These are phyloP conservation scores for Hypsibius dujardini DNA, from an alignment of 1,140 invertebrate genomes.

Conservation along the genomic window DNA sequence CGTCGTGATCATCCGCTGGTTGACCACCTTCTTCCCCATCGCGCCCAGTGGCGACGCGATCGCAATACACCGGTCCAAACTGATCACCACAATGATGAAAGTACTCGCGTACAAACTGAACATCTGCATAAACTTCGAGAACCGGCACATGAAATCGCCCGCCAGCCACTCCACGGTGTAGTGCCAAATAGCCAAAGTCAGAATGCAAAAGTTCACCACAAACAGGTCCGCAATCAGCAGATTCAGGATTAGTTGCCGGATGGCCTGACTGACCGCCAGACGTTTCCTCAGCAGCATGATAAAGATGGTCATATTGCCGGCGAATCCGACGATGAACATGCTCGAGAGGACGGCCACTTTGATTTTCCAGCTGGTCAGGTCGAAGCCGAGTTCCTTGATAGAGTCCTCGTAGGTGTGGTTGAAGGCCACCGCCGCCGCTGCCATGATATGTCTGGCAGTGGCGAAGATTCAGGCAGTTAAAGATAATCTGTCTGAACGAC, in stretches of 20 bases:
- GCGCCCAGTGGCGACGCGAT: constrained; percentile 60
- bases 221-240: not conserved
- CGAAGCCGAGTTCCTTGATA: constrained; percentile 9
- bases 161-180: constrained; percentile 46
- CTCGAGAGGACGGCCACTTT: not conserved
- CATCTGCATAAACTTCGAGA: constrained; percentile 55
- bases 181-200: constrained; percentile 9
- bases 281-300: not conserved
- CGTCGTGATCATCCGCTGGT: constrained; percentile 28
- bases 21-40: not conserved
- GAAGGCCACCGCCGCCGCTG: too few species aligned
- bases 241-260: not conserved
- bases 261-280: not conserved
- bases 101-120: constrained; percentile 64
- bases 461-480: too few species aligned
- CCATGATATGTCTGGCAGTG: too few species aligned
- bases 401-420: constrained; percentile 1
- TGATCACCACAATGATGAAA: constrained; percentile 59
- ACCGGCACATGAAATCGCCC: constrained; percentile 54
- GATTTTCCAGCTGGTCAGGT: constrained; percentile 3
- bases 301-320: not conserved
- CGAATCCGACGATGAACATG: constrained; percentile 3
- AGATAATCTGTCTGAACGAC: too few species aligned
- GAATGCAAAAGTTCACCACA: constrained; percentile 6
- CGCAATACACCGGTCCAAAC: constrained; percentile 54